A percentile compares a stretch with the other conserved stretches of the same genome.
Evolutionary conservation across 1,140 invertebrate species (phyloP).

Genomic region (Carcinoscorpius rotundicauda): DNA sequence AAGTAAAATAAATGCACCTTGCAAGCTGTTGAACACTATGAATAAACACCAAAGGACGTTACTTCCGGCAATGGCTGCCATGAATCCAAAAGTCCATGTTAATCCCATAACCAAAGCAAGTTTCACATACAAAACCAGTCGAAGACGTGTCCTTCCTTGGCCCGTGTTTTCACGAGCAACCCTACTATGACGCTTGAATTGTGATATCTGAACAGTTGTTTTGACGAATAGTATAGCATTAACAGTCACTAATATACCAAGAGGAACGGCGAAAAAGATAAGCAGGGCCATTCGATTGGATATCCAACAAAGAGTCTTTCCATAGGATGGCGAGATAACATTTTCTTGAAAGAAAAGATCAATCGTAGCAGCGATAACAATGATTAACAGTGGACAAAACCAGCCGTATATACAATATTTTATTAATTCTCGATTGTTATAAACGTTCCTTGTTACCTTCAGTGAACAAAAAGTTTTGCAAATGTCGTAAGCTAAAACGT

Average conservation of each 20-base stretch:
- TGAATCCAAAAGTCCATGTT: constrained; percentile 38
- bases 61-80: constrained; percentile 28
- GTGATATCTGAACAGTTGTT: constrained; percentile 26
- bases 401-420: constrained; percentile 31
- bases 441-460: neutral
- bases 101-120: constrained; percentile 39
- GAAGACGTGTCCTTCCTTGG: constrained; percentile 5
- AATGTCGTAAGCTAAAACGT: constrained; percentile 24
- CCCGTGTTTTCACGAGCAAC: constrained; percentile 3
- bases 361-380: constrained; percentile 24
- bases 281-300: constrained; percentile 27
- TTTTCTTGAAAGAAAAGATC: constrained; percentile 27
- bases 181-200: constrained; percentile 8
- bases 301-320: constrained; percentile 30
- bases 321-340: constrained; percentile 28
- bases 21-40: constrained; percentile 35
- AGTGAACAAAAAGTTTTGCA: constrained; percentile 18
- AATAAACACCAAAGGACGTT: constrained; percentile 29
- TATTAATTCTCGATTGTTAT: neutral
- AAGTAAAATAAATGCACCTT: constrained; percentile 39
- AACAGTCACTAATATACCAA: constrained; percentile 29
- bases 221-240: constrained; percentile 34
- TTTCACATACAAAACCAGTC: constrained; percentile 37
- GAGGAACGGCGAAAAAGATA: constrained; percentile 35
- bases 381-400: constrained; percentile 28